Percentiles rank a stretch among this genome's conserved stretches.
phyloP scores from a whole-genome alignment of 1,140 invertebrate genomes.

The Dolichoris vasculosae region DNA sequence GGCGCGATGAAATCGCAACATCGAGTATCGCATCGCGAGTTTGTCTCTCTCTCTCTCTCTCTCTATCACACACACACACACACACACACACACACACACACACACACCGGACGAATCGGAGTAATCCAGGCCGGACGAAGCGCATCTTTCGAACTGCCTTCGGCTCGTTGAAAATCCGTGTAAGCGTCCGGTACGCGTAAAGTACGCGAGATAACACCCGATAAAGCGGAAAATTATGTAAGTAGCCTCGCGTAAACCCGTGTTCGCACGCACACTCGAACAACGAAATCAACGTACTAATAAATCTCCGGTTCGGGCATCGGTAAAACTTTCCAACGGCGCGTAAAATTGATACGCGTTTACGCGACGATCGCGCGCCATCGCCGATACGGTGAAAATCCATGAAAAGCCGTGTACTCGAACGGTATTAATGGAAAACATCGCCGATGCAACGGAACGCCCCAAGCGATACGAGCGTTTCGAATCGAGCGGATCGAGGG shows the following conservation, averaged over 20 bases:
- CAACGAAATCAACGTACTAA: background rate
- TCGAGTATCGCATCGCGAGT: too few relatives aligned
- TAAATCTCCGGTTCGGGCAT: background rate
- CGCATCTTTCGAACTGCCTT: slow-evolving; percentile 8
- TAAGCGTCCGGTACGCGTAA: background rate
- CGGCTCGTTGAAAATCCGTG: background rate
- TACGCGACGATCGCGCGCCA: slow-evolving; percentile 23
- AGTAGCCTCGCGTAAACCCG: background rate
- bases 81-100: too few relatives aligned
- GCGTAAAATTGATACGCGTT: slow-evolving; percentile 36
- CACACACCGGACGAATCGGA: background rate
- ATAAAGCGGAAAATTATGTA: slow-evolving; percentile 34
- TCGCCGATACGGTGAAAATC: background rate
- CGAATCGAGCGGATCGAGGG: background rate
- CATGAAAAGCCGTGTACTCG: background rate
- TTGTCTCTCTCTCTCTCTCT: too few relatives aligned
- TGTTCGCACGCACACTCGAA: background rate
- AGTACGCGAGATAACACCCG: slow-evolving; percentile 2
- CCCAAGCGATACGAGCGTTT: background rate
- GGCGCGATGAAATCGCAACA: too few relatives aligned
- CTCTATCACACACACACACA: too few relatives aligned
- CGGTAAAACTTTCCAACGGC: background rate
- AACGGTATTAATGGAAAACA: background rate
- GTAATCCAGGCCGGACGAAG: slow-evolving; percentile 19
- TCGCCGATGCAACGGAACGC: background rate